Conservation (phyloP, 2,113 vertebrate species). For the Dicentrarchus labrax region DNA sequence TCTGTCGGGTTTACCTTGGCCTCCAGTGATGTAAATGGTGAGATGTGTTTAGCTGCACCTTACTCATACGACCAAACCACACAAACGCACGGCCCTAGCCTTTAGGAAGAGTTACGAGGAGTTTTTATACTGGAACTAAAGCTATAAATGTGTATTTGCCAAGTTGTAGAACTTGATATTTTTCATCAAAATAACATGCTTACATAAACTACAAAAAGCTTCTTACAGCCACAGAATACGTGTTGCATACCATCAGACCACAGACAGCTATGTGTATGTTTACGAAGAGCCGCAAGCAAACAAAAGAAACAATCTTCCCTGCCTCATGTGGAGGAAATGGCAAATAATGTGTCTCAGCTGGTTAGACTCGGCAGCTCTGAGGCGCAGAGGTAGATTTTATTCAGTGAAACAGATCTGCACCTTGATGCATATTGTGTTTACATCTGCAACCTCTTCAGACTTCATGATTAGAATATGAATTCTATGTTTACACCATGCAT, state of each 20-base stretch:
- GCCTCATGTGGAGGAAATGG: constrained; percentile 42
- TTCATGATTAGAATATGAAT: background rate
- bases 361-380: constrained; percentile 6
- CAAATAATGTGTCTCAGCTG: constrained; percentile 64
- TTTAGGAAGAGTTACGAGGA: background rate
- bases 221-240: background rate
- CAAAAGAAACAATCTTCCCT: constrained; percentile 24
- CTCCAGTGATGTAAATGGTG: constrained; percentile 15
- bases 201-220: background rate
- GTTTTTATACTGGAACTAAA: background rate
- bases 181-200: background rate
- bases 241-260: background rate
- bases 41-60: background rate
- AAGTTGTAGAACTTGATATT: background rate
- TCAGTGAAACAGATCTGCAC: constrained; percentile 27
- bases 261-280: constrained; percentile 17
- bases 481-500: background rate
- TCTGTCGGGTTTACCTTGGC: background rate
- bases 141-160: background rate
- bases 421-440: background rate
- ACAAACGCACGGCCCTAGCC: background rate
- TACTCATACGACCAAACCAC: background rate
- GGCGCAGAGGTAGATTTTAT: constrained; percentile 16
- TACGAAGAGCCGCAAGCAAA: constrained; percentile 24
- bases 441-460: background rate